phyloP scores from a whole-genome alignment of 2,888 invertebrate genomes.

The Melanotus villosus region DNA sequence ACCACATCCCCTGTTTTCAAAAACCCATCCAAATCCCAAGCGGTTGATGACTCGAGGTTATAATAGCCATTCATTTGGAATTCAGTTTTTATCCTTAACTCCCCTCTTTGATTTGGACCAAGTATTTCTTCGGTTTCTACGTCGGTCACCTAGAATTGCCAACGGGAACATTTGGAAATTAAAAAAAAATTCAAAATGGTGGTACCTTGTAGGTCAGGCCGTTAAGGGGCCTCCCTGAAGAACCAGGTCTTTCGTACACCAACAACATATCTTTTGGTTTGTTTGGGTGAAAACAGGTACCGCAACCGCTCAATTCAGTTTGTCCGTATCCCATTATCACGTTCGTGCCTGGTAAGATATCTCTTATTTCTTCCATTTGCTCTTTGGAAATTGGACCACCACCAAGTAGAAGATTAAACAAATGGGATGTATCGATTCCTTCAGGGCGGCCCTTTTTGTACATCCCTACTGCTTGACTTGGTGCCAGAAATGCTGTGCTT shows the following conservation, averaged over 20 bases:
- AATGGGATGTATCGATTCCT: conserved; percentile 56
- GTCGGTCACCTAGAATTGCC: conserved; percentile 67
- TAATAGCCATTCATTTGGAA: conserved; percentile 67
- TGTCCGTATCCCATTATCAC: conserved; percentile 61
- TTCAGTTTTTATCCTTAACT: conserved; percentile 69
- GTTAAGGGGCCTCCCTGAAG: conserved; percentile 48
- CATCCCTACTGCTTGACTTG: conserved; percentile 56
- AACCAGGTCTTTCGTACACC: not conserved
- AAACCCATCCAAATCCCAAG: conserved; percentile 68
- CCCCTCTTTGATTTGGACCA: conserved; percentile 69
- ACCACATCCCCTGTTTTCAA: conserved; percentile 71
- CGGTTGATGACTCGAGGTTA: conserved; percentile 65
- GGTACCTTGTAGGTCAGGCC: conserved; percentile 60
- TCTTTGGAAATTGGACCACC: conserved; percentile 57
- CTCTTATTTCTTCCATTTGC: conserved; percentile 55
- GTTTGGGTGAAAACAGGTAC: not conserved
- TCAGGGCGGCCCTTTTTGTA: conserved; percentile 60
- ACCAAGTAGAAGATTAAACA: conserved; percentile 53
- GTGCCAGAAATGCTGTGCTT: conserved; percentile 53
- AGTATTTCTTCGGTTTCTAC: conserved; percentile 66
- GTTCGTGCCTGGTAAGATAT: conserved; percentile 62
- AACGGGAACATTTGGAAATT: not conserved
- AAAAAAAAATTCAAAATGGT: not conserved
- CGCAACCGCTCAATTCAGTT: conserved; percentile 56
- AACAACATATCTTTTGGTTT: not conserved